phyloP scores from a whole-genome alignment of 2,888 invertebrate genomes.

The Dichetophora obliterata region DNA sequence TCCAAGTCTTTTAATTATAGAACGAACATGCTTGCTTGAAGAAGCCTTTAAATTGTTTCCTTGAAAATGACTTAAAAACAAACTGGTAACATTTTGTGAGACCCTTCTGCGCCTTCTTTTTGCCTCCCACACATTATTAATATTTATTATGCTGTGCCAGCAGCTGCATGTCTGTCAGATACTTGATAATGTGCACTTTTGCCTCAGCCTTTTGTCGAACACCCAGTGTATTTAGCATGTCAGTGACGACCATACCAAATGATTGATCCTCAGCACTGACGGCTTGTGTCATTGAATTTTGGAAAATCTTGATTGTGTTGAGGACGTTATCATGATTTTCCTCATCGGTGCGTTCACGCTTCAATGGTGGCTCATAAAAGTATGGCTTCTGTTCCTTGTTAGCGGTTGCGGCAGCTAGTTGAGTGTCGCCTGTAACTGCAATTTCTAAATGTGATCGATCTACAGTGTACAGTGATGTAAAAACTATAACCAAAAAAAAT shows the following conservation, averaged over 20 bases:
- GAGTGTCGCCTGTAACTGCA: slow-evolving; percentile 64
- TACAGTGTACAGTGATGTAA: slow-evolving; percentile 38
- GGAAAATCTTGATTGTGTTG: slow-evolving; percentile 66
- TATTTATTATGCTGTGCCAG: slow-evolving; percentile 66
- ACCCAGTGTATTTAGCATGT: slow-evolving; percentile 65
- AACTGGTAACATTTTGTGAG: slow-evolving; percentile 32
- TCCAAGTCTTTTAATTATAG: slow-evolving; percentile 21
- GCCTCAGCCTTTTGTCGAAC: slow-evolving; percentile 66
- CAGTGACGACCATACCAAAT: slow-evolving; percentile 65
- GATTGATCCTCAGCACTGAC: slow-evolving; percentile 66
- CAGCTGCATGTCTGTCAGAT: slow-evolving; percentile 66
- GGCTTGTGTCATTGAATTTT: slow-evolving; percentile 63
- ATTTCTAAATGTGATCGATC: slow-evolving; percentile 57
- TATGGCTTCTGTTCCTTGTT: slow-evolving; percentile 64
- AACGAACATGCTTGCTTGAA: slow-evolving; percentile 12
- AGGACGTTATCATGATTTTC: slow-evolving; percentile 66
- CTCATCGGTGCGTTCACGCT: slow-evolving; percentile 63
- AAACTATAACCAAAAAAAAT: slow-evolving; percentile 31
- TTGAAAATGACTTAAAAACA: slow-evolving; percentile 26
- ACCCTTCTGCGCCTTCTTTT: slow-evolving; percentile 7
- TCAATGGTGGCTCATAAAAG: slow-evolving; percentile 64
- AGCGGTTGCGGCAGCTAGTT: slow-evolving; percentile 57
- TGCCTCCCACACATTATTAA: slow-evolving; percentile 47
- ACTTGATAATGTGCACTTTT: slow-evolving; percentile 66
- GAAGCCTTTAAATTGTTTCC: neutral